phyloP scores from a whole-genome alignment of 2,888 invertebrate genomes.

The Lathronympha strigana region DNA sequence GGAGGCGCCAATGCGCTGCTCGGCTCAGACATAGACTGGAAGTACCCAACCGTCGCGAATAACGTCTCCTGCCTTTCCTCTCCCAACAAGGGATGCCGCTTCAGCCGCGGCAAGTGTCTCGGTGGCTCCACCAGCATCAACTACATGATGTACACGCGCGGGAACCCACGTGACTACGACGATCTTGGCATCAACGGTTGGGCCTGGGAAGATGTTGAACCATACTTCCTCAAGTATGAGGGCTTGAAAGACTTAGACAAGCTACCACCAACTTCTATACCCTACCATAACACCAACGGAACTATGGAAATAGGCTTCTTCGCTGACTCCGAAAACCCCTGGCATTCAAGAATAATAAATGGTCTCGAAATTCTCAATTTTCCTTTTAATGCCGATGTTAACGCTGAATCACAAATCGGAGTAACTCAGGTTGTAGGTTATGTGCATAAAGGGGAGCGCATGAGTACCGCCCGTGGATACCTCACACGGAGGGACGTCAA shows the following conservation, averaged over 20 bases:
- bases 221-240: slow-evolving; percentile 66
- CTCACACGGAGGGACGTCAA: slow-evolving; percentile 54
- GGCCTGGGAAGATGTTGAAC: slow-evolving; percentile 62
- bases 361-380: slow-evolving; percentile 55
- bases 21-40: slow-evolving; percentile 61
- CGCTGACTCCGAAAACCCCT: slow-evolving; percentile 55
- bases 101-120: slow-evolving; percentile 64
- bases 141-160: slow-evolving; percentile 69
- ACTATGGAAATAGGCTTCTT: slow-evolving; percentile 58
- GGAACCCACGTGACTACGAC: slow-evolving; percentile 59
- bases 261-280: slow-evolving; percentile 58
- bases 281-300: slow-evolving; percentile 65
- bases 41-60: slow-evolving; percentile 61
- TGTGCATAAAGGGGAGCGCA: slow-evolving; percentile 58
- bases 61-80: slow-evolving; percentile 63
- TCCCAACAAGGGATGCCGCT: slow-evolving; percentile 54
- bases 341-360: slow-evolving; percentile 57
- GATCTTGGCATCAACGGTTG: slow-evolving; percentile 58
- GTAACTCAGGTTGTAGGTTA: slow-evolving; percentile 59
- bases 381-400: slow-evolving; percentile 61
- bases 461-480: slow-evolving; percentile 64
- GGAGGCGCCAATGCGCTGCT: slow-evolving; percentile 49
- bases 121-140: slow-evolving; percentile 72
- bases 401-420: slow-evolving; percentile 64
- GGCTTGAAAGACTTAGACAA: slow-evolving; percentile 54